A percentile compares a stretch with the other conserved stretches of the same genome.
Evolutionary conservation across 1,140 invertebrate genomes (phyloP).

Genomic region (Leptestheria dahalacensis): DNA sequence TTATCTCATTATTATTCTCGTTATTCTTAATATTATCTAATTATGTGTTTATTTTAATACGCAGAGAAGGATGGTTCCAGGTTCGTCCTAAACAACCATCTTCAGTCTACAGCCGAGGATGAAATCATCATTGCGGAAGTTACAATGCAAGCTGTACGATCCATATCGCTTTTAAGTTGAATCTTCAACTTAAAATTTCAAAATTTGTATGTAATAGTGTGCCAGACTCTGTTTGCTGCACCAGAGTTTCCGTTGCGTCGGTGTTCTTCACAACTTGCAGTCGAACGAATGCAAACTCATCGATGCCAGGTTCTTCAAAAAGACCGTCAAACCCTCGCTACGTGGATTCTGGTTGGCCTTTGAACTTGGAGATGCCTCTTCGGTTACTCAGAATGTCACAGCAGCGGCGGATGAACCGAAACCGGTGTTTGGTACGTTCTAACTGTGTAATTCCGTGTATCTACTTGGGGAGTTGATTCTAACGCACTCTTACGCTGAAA

Average conservation of each 20-base stretch:
- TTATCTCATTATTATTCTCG: no score
- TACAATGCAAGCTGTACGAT: not conserved
- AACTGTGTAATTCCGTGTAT: no score
- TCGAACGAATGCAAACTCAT: constrained; percentile 6
- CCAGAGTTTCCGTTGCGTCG: constrained; percentile 3
- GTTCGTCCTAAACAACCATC: not conserved
- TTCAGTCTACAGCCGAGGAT: not conserved
- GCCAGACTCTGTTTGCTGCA: constrained; percentile 4
- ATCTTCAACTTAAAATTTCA: not conserved
- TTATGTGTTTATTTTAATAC: no score
- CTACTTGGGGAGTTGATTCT: no score
- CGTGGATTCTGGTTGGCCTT: constrained; percentile 3
- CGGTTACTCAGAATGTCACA: not conserved
- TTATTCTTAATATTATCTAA: no score
- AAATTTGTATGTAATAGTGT: constrained; percentile 6
- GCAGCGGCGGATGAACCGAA: not conserved
- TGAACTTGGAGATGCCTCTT: not conserved
- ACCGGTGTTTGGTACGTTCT: not conserved
- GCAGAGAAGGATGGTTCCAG: not conserved
- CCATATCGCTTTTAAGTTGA: not conserved
- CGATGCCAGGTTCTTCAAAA: not conserved
- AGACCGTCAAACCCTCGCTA: not conserved
- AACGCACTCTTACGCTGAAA: no score
- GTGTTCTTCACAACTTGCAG: constrained; percentile 12
- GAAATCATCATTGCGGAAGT: not conserved